Evolutionary conservation across 2,113 vertebrate species (phyloP), one percentile per base, ranked within the genome.

Genomic region (Hucho hucho): DNA sequence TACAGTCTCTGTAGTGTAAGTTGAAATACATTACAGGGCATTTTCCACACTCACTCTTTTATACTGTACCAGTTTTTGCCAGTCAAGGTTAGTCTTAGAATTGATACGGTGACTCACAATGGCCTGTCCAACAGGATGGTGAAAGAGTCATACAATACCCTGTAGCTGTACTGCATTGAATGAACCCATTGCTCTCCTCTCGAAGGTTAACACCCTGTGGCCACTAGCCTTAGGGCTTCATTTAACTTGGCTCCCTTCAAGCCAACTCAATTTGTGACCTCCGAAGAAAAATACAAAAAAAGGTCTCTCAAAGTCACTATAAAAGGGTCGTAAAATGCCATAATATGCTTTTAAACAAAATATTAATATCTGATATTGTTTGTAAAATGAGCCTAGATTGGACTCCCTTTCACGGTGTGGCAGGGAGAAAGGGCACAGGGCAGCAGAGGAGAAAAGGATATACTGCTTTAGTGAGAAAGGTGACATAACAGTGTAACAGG

Each of bases 391-490:
- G 61, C 76, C 74, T 64, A 65, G 79, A 85, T 77, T 80, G 81
- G 82, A 84, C 77, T 74, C 67, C 75, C 64, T 79, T 65, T 78
- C 72, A 24, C 32, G n/a, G 28, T 24, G 11, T 4, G 59, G 18
- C 9, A 25, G 69, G 71, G 86, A 72, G 56, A 80, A 83, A 79
- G 83, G 76, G 69, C 47, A 71, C 37, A 28, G 46, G 73, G 65
- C n/a, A 37, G 49, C 14, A 53, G 49, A 53, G 58, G 24, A 69
- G 74, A 79, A 67, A 74, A 78, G 69, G 75, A 89, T 88, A 77
- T 83, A 85, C 69, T 76, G 78, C 82, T 61, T 77, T 84, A 85
- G 82, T 79, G 74, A 78, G 69, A 66, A 78, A 11, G 75, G 49
- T 43, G 7, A 11, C 7, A 43, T 43, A 43, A 43, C 7, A 43